Percentiles rank a stretch among this genome's conserved stretches.
phyloP scores from a whole-genome alignment of 2,888 invertebrate species.

The Gastracanthus pulcherrimus region DNA sequence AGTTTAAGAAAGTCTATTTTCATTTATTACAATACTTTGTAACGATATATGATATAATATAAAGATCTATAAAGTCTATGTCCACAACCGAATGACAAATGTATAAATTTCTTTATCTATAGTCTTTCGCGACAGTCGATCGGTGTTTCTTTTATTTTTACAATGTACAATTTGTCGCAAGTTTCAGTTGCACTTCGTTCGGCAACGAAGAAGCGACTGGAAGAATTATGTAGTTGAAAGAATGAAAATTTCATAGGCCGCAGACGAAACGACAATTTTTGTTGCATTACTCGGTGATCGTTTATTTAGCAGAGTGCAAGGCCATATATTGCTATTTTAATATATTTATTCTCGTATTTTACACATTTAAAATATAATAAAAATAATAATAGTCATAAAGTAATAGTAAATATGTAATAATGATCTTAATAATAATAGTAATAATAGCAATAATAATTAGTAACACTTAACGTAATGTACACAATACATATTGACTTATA shows the following conservation, averaged over 20 bases:
- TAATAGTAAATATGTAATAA: slow-evolving; percentile 64
- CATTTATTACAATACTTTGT: slow-evolving; percentile 70
- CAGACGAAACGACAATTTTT: slow-evolving; percentile 41
- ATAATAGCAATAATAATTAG: slow-evolving; percentile 67
- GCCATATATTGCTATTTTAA: slow-evolving; percentile 35
- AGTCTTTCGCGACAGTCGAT: slow-evolving; percentile 61
- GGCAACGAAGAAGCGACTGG: slow-evolving; percentile 16
- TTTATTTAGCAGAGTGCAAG: slow-evolving; percentile 20
- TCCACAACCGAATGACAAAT: slow-evolving; percentile 74
- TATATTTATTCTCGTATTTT: slow-evolving; percentile 55
- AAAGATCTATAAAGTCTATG: slow-evolving; percentile 74
- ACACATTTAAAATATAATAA: slow-evolving; percentile 48
- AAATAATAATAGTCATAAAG: slow-evolving; percentile 52
- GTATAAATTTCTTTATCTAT: slow-evolving; percentile 61
- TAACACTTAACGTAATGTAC: slow-evolving; percentile 72
- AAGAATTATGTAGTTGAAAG: slow-evolving; percentile 15
- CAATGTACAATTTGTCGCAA: slow-evolving; percentile 64
- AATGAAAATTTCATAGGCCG: slow-evolving; percentile 24
- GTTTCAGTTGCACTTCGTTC: slow-evolving; percentile 49
- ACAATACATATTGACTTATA: slow-evolving; percentile 66
- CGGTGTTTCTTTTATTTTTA: slow-evolving; percentile 54
- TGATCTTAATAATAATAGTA: slow-evolving; percentile 46
- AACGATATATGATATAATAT: slow-evolving; percentile 74
- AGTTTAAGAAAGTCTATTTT: slow-evolving; percentile 54
- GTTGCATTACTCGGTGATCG: slow-evolving; percentile 23